phyloP scores from a whole-genome alignment of 2,888 invertebrate genomes.

The Cephus spinipes region DNA sequence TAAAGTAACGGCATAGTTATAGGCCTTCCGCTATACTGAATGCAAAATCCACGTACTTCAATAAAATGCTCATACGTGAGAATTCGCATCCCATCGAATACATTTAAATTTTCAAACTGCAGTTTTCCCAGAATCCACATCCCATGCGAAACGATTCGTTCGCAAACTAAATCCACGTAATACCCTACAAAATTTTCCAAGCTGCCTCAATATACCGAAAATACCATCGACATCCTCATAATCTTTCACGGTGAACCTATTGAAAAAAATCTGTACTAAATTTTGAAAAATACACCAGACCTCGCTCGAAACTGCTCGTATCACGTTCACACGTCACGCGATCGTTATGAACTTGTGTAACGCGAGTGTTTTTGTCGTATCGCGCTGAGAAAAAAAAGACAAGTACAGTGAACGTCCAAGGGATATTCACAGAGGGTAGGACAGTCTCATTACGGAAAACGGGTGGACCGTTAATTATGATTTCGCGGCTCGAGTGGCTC shows the following conservation, averaged over 20 bases:
- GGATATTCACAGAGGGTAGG: not conserved
- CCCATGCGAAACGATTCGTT: not conserved
- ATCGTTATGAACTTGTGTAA: not conserved
- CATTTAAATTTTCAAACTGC: not conserved
- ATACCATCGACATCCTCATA: not conserved
- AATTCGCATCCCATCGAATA: not conserved
- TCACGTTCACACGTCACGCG: not conserved
- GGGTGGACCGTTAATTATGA: not conserved
- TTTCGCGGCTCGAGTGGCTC: slow-evolving; percentile 44
- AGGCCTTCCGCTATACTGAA: not conserved
- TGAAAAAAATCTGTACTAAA: not conserved
- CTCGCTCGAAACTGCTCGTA: not conserved
- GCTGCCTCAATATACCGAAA: not conserved
- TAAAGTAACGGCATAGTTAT: not conserved
- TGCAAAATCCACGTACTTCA: not conserved
- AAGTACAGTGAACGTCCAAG: not conserved
- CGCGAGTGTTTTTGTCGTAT: not conserved
- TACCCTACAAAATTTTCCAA: not conserved
- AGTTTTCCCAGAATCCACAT: not conserved
- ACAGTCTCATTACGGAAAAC: not conserved
- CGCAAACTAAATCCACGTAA: not conserved
- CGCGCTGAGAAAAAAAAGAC: not conserved
- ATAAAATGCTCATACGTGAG: not conserved
- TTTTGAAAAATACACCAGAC: not conserved
- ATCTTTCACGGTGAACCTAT: not conserved